Evolutionary conservation across 1,140 invertebrate species (phyloP), one percentile per base, ranked within the genome.

Genomic region (Drosophila asahinai): DNA sequence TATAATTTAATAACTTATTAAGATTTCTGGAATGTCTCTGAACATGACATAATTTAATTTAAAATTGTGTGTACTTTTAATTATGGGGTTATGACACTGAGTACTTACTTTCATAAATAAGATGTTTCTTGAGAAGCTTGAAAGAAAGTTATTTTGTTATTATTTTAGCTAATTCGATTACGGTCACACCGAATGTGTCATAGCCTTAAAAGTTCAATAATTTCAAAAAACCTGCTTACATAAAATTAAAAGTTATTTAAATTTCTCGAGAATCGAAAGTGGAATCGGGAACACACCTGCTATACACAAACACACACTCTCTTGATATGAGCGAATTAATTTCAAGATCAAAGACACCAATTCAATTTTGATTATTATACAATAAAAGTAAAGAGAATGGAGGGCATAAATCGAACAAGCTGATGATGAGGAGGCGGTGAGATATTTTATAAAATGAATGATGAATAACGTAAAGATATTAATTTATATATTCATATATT

Each of bases 401-500:
- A 42, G 57, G 64, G 27, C 55, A 55, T 55, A 75, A 63, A 64
- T 27, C 43, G 52, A 76, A 36, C 27, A 40, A 33, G 40, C 30
- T 22, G 48, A 51, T 15, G 27, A 64, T 27, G 36, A 40, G 19
- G 6, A 40, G 61, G 65, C 51, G 64, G 72, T 72, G 77, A 89
- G 81, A 90, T 90, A 90, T 90, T 90, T 90, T 90, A 90, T 90
- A 90, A 80, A 75, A 67, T 49, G 62, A 80, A 45, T 38, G 78
- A 71, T 59, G 42, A 81, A 87, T 86, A 87, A 87, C 83, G 84
- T 87, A 87, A 87, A 81, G 81, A 87, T 89, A 87, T 87, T 87
- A 87, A 87, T 87, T 86, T 90, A 90, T 90, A 90, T 90, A 90
- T 90, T 90, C 84, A 90, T 90, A 90, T 90, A 90, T 90, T 90